A percentile compares a stretch with the other conserved stretches of the same genome.
phyloP scores from a whole-genome alignment of 2,888 invertebrate genomes.

The Graphium colonna region DNA sequence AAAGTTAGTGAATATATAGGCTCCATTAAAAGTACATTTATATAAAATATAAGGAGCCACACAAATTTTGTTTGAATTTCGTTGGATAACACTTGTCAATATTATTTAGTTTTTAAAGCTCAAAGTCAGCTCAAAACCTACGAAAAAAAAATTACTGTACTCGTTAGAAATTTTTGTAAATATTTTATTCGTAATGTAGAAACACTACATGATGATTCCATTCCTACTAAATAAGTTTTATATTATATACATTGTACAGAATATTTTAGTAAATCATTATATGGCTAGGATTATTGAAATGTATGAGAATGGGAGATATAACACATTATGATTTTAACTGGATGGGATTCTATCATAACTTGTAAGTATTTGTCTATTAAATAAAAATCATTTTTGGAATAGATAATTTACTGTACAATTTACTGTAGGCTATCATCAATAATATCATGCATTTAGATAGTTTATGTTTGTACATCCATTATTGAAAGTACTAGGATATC shows the following conservation, averaged over 20 bases:
- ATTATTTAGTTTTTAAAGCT: constrained; percentile 70
- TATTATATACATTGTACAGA: constrained; percentile 49
- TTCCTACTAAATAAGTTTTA: constrained; percentile 62
- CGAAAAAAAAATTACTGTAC: constrained; percentile 28
- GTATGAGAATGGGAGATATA: background rate
- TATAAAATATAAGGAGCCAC: constrained; percentile 36
- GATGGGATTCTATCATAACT: background rate
- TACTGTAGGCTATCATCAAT: background rate
- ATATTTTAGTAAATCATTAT: constrained; percentile 35
- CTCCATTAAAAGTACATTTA: constrained; percentile 27
- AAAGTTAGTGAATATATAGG: constrained; percentile 17
- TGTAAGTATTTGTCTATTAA: background rate
- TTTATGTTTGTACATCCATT: background rate
- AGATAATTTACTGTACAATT: background rate
- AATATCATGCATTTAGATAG: background rate
- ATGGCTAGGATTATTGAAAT: constrained; percentile 31
- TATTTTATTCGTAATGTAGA: constrained; percentile 46
- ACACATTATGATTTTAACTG: background rate
- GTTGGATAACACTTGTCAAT: constrained; percentile 30
- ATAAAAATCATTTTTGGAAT: background rate
- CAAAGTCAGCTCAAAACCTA: constrained; percentile 74
- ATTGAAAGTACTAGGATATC: background rate
- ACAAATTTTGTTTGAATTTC: constrained; percentile 24
- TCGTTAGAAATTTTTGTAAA: constrained; percentile 53
- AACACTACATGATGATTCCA: constrained; percentile 45